Evolutionary conservation across 1,140 invertebrate species (phyloP).

Genomic region (Copidosoma floridanum): DNA sequence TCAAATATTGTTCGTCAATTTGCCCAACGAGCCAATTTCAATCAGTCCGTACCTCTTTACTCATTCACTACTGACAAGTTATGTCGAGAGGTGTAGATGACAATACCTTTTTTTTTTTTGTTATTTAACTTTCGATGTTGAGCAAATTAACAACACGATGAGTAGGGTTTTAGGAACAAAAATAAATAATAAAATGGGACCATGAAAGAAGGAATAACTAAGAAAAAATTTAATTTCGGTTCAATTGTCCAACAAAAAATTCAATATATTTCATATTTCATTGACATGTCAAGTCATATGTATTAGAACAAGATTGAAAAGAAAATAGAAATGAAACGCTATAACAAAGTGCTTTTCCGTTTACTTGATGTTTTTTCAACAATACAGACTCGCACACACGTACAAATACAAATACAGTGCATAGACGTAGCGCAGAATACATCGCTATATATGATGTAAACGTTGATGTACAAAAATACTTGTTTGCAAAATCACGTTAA

Average conservation of each 20-base stretch:
- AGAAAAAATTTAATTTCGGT: no score
- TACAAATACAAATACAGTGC: conserved; percentile 24
- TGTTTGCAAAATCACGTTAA: conserved; percentile 25
- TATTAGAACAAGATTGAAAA: conserved; percentile 17
- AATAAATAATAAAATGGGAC: no score
- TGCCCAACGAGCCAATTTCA: conserved; percentile 39
- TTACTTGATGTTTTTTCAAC: conserved; percentile 12
- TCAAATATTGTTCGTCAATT: conserved; percentile 42
- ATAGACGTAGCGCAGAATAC: conserved; percentile 22
- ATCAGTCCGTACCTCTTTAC: conserved; percentile 28
- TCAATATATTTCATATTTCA: conserved; percentile 47
- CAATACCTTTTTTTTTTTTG: no score
- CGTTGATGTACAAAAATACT: conserved; percentile 29
- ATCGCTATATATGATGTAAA: conserved; percentile 19
- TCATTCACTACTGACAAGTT: no score
- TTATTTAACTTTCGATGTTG: no score
- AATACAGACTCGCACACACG: conserved; percentile 21
- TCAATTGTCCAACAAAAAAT: conserved; percentile 42
- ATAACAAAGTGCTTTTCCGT: conserved; percentile 14
- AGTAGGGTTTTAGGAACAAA: conserved; percentile 1
- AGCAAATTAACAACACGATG: no score
- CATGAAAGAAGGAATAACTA: conserved; percentile 25
- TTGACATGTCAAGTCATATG: conserved; percentile 34
- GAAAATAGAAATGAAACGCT: conserved; percentile 19
- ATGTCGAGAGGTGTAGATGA: no score